A percentile compares a stretch with the other conserved stretches of the same genome.
Conservation (phyloP, 2,888 invertebrate genomes). For the Girardia tigrina region DNA sequence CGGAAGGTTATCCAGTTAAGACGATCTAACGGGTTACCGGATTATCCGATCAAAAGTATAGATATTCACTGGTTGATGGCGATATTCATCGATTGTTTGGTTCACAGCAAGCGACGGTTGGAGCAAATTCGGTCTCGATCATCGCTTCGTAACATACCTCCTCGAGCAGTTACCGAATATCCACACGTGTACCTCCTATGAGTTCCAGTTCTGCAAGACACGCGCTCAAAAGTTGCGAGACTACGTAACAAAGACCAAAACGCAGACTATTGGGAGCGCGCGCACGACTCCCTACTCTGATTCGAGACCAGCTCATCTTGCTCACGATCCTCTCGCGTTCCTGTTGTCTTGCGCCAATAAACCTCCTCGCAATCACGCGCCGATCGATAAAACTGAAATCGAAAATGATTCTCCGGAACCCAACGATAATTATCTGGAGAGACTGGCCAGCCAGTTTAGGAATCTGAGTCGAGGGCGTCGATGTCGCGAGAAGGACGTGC, state of each 20-base stretch:
- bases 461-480: background rate
- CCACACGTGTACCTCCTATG: background rate
- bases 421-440: background rate
- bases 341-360: slow-evolving; percentile 26
- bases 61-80: too few species aligned
- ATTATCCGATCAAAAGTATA: background rate
- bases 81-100: background rate
- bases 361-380: background rate
- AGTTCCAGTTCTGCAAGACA: slow-evolving; percentile 30
- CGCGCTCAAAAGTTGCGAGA: slow-evolving; percentile 14
- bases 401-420: background rate
- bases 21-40: background rate
- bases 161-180: slow-evolving; percentile 31
- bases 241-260: background rate
- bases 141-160: slow-evolving; percentile 28
- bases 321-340: slow-evolving; percentile 26
- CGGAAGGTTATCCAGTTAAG: background rate
- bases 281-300: background rate
- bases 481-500: background rate
- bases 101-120: slow-evolving; percentile 26
- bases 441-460: background rate
- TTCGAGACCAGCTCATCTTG: background rate
- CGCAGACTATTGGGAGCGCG: slow-evolving; percentile 2
- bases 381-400: background rate
- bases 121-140: slow-evolving; percentile 33